Conservation (phyloP, 1,140 invertebrate genomes). For the Drosophila auraria region DNA sequence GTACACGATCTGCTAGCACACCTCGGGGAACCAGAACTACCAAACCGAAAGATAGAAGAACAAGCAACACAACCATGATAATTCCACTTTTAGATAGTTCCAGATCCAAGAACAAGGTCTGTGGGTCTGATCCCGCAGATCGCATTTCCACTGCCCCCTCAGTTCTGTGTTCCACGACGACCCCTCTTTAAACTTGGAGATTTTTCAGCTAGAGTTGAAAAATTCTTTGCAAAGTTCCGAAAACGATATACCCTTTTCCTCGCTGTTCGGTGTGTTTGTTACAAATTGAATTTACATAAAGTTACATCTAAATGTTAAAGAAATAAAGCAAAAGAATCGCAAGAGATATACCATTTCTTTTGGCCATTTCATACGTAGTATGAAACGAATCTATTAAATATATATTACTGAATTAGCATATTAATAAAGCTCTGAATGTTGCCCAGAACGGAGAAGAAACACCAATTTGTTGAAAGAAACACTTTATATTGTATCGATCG, state of each 20-base stretch:
- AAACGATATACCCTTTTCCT: slow-evolving; percentile 29
- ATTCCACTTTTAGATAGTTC: slow-evolving; percentile 44
- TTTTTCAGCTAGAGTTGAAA: slow-evolving; percentile 60
- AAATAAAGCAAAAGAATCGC: slow-evolving; percentile 19
- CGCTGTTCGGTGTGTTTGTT: slow-evolving; percentile 62
- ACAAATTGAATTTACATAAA: slow-evolving; percentile 61
- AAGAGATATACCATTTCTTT: slow-evolving; percentile 18
- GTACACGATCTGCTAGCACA: slow-evolving; percentile 41
- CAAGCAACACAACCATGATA: slow-evolving; percentile 6
- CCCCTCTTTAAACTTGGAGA: slow-evolving; percentile 50
- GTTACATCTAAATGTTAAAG: slow-evolving; percentile 35
- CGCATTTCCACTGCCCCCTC: slow-evolving; percentile 59
- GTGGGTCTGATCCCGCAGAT: neutral
- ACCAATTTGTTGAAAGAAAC: slow-evolving; percentile 70
- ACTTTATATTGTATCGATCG: slow-evolving; percentile 64
- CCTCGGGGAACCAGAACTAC: slow-evolving; percentile 18
- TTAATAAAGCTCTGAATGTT: slow-evolving; percentile 39
- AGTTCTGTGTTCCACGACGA: slow-evolving; percentile 26
- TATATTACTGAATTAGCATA: slow-evolving; percentile 9
- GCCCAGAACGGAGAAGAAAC: slow-evolving; percentile 42
- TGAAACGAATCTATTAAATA: slow-evolving; percentile 43
- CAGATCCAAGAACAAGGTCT: slow-evolving; percentile 18
- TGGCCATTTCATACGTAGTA: slow-evolving; percentile 70
- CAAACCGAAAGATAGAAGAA: slow-evolving; percentile 20
- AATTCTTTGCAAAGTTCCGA: slow-evolving; percentile 57